Evolutionary conservation across 2,888 invertebrate genomes (phyloP).

Genomic region (Gortyna flavago): DNA sequence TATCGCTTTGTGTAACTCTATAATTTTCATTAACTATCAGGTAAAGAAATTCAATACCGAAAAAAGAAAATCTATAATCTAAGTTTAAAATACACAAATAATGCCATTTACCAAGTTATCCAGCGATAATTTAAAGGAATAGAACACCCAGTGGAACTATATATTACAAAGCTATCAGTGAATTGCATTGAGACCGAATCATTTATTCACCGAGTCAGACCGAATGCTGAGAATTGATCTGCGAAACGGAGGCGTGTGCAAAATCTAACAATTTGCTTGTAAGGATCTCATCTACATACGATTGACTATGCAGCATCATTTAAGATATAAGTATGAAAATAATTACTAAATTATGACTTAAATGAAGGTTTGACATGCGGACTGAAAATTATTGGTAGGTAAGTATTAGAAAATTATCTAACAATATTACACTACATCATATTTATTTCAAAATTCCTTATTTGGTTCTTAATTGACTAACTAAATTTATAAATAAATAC

Average conservation of each 20-base stretch:
- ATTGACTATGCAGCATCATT: slow-evolving; percentile 31
- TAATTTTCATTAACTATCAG: slow-evolving; percentile 8
- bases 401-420: neutral
- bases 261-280: slow-evolving; percentile 52
- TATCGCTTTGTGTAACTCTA: slow-evolving; percentile 7
- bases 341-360: neutral
- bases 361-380: neutral
- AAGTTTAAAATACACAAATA: neutral
- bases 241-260: slow-evolving; percentile 40
- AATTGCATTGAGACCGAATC: slow-evolving; percentile 60
- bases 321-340: neutral
- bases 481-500: neutral
- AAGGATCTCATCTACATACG: slow-evolving; percentile 44
- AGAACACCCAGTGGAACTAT: slow-evolving; percentile 42
- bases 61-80: neutral
- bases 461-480: neutral
- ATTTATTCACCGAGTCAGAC: slow-evolving; percentile 65
- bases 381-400: neutral
- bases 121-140: slow-evolving; percentile 38
- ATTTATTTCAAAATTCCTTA: neutral
- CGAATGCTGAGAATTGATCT: slow-evolving; percentile 56
- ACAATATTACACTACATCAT: neutral
- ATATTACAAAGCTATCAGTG: slow-evolving; percentile 59
- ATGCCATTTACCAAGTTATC: slow-evolving; percentile 1
- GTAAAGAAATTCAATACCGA: neutral